These are phyloP conservation scores for Caenorhabditis remanei DNA, from an alignment of 1,140 invertebrate species.

Conservation along the genomic window DNA sequence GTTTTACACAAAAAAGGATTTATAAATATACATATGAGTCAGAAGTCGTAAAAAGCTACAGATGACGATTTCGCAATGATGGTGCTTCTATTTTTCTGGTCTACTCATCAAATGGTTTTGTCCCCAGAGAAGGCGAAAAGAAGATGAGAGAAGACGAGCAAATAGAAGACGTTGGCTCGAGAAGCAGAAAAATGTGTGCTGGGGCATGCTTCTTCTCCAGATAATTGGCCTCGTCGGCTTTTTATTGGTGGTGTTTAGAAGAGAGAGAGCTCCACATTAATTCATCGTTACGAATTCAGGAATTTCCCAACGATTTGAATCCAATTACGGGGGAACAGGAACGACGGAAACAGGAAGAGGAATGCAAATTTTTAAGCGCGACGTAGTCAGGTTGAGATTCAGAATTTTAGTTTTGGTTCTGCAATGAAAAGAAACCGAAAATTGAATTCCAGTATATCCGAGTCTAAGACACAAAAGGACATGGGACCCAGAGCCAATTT, in stretches of 20 bases:
- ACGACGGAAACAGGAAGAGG: background rate
- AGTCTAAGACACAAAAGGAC: background rate
- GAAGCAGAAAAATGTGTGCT: background rate
- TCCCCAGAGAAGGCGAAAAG: slow-evolving; percentile 34
- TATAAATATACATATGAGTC: no score
- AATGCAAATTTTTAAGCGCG: slow-evolving; percentile 1
- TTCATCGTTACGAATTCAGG: slow-evolving; percentile 13
- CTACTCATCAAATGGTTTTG: background rate
- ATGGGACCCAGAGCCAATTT: background rate
- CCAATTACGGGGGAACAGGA: background rate
- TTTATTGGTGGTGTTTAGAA: background rate
- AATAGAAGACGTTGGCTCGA: background rate
- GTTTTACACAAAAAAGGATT: no score
- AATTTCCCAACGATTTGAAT: background rate
- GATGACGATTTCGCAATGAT: slow-evolving; percentile 25
- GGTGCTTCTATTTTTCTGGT: background rate
- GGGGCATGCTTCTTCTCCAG: slow-evolving; percentile 7
- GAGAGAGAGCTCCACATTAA: background rate
- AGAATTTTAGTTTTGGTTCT: background rate
- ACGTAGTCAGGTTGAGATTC: no score
- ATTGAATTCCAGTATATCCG: background rate
- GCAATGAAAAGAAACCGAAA: background rate
- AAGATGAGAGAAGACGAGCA: background rate
- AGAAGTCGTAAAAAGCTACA: background rate
- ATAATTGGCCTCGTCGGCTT: background rate